Evolutionary conservation across 2,888 invertebrate species (phyloP), one percentile per base, ranked within the genome.

Genomic region (Rhamnusium bicolor): DNA sequence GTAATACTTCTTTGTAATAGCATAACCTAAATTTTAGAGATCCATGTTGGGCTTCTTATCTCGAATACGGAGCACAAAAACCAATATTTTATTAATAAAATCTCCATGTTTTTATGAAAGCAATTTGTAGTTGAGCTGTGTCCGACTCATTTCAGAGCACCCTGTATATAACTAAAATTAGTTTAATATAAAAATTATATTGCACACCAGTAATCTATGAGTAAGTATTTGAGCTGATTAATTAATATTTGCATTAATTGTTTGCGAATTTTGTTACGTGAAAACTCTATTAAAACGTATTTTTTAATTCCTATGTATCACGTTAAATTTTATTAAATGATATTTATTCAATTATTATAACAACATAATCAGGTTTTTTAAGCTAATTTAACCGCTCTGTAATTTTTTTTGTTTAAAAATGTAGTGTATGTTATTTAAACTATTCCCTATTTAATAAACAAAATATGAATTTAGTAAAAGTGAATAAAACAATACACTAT

Each of bases 291-390:
- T 60, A 18, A 32, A 65, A 32, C n/a, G 21, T 8, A 68, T 12
- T 62, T 68, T n/a, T 68, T 68, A 46, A 32, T 62, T n/a, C 29
- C 27, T 10, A 56, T 32, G n/a, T 53, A 51, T 40, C 18, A 29
- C 21, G 21, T 65, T 46, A 51, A 40, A 65, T 65, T 73, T 69
- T 21, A 69, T 65, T 65, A 65, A 69, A 16, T 63, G 40, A 65
- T 68, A 56, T 65, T 69, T 40, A 69, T 63, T 70, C 16, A 27
- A 73, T 73, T 65, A 69, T 56, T 65, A 66, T 27, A 69, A 69
- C 53, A 66, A 51, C 46, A 16, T 73, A 65, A 73, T 73, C 49
- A 69, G 66, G 61, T 73, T 73, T 69, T 69, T 61, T 51, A 16
- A 32, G 65, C 21, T 66, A 69, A 73, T 60, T 53, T 16, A 27